Base-by-base conservation (phyloP, 1,140 invertebrate genomes). In the Mya arenaria region DNA sequence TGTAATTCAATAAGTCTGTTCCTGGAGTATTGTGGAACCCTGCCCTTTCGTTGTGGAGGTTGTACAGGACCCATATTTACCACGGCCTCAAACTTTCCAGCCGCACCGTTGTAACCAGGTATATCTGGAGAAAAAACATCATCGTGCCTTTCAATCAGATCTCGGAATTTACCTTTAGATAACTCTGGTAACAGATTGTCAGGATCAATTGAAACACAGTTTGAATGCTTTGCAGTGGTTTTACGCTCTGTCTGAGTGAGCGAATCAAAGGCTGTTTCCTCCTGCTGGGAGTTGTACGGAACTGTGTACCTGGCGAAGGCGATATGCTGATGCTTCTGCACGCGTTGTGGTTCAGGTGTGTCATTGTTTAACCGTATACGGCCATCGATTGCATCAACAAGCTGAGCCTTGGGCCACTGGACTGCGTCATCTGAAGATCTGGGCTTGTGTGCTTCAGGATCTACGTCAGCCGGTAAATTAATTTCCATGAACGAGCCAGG, bases 1-100 rank as follows among this genome's bases (percentile, higher is more conserved):
- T 82, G 73, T 10, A 84, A 52, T 19, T 73, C 69, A 0, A 56
- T 25, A 8, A 85, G 30, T 15, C 68, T 85, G 41, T 74, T 48
- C 10, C 55, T 36, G 8, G 28, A 17, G 72, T 85, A 82, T 32
- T 80, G 77, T 10, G 77, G 82, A 15, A 85, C 4, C 15, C 73
- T 30, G 2, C 86, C 81, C 68, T 84, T 81, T 1, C 84, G 71
- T 56, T 85, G 84, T 19, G 77, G 86, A 0, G 77, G 81, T 56
- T 80, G 84, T 32, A 81, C 80, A 28, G 85, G 83, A 17, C 80
- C 69, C 80, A 80, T 85, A 37, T 83, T 74, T 6, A 83, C 75
- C 15, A 19, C 48, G 8, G 74, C 48, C 25, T 83, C 17, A 63
- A 85, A 85, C 4, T 32, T 48, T 5, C 69, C 75, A 32, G 41